These are phyloP conservation scores for Aptenodytes patagonicus DNA, from an alignment of 2,113 vertebrate genomes.

Conservation along the genomic window DNA sequence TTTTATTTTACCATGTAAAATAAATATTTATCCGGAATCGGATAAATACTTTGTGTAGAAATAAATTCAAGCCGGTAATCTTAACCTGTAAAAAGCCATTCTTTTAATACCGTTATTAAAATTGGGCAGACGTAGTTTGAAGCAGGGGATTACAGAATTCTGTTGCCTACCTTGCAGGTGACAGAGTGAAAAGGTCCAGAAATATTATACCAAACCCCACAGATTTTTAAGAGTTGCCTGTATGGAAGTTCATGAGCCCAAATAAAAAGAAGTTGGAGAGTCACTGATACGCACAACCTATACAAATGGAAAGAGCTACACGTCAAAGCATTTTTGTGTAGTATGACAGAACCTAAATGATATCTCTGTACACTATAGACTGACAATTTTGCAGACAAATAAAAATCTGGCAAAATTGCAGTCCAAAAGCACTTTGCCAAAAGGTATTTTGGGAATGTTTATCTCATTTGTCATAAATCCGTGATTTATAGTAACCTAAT, in stretches of 20 bases:
- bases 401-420: conserved; percentile 43
- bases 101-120: background rate
- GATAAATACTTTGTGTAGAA: background rate
- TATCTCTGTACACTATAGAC: background rate
- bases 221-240: background rate
- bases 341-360: conserved; percentile 23
- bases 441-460: conserved; percentile 50
- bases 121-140: background rate
- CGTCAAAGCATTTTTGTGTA: background rate
- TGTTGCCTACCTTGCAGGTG: background rate
- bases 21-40: background rate
- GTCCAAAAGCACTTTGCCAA: conserved; percentile 45
- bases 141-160: background rate
- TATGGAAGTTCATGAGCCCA: background rate
- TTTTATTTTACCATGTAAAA: background rate
- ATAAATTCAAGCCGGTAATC: background rate
- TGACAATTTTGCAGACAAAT: conserved; percentile 48
- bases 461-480: conserved; percentile 43
- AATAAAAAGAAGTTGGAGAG: background rate
- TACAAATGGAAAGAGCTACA: background rate
- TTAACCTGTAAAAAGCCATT: background rate
- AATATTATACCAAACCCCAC: background rate
- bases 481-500: conserved; percentile 44
- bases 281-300: background rate
- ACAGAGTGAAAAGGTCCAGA: background rate